phyloP scores from a whole-genome alignment of 2,888 invertebrate species.

The Rhimphoctona megacephalus region DNA sequence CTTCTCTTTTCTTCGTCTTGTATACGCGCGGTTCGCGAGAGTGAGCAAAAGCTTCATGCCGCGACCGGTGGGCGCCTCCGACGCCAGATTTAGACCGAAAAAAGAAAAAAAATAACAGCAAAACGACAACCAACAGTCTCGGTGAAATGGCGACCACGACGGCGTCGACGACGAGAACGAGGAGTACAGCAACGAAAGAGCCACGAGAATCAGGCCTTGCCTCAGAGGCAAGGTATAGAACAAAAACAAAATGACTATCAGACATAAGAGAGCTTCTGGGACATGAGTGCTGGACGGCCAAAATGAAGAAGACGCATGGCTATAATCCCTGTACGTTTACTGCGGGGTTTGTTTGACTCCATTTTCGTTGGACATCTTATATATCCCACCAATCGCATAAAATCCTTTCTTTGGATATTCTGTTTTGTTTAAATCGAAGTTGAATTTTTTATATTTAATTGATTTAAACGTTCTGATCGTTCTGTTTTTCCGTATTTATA shows the following conservation, averaged over 20 bases:
- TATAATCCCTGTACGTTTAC: constrained; percentile 35
- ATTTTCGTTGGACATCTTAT: constrained; percentile 36
- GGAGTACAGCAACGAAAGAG: constrained; percentile 30
- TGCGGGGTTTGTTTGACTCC: constrained; percentile 8
- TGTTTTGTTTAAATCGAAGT: too few species aligned
- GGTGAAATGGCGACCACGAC: constrained; percentile 40
- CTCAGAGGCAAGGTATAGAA: constrained; percentile 50
- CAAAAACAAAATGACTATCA: constrained; percentile 54
- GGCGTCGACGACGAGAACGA: constrained; percentile 28
- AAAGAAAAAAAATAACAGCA: constrained; percentile 72
- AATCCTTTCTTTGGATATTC: neutral
- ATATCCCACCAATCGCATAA: constrained; percentile 22
- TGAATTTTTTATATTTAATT: neutral
- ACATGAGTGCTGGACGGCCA: constrained; percentile 37
- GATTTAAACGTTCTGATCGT: neutral
- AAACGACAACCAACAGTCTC: constrained; percentile 41
- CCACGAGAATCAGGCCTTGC: constrained; percentile 36
- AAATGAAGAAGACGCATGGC: constrained; percentile 42
- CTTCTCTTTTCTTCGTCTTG: constrained; percentile 68
- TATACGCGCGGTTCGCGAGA: constrained; percentile 52
- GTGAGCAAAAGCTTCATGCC: constrained; percentile 64
- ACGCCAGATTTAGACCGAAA: constrained; percentile 79
- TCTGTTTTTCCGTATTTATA: neutral
- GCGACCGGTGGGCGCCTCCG: constrained; percentile 74
- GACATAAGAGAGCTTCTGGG: constrained; percentile 49